Conservation (phyloP, 2,113 vertebrate species). For the Myotis brandtii region DNA sequence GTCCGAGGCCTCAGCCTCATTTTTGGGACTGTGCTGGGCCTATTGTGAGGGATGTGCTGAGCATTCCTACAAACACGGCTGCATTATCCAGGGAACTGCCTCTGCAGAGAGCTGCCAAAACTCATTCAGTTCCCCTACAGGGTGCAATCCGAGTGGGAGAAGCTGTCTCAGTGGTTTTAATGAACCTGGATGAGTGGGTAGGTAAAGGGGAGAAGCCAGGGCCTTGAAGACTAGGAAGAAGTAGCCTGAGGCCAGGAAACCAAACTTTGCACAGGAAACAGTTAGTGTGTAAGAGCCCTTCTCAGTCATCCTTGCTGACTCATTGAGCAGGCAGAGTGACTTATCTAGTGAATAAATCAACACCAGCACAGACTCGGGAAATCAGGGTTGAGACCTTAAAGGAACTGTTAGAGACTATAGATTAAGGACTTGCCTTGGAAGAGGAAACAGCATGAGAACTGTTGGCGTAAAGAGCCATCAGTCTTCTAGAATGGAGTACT, state of each 20-base stretch:
- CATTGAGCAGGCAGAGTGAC: constrained; percentile 66
- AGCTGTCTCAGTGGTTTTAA: constrained; percentile 45
- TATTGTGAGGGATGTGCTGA: background rate
- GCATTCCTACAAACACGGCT: background rate
- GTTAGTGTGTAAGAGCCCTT: constrained; percentile 23
- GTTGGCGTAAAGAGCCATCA: background rate
- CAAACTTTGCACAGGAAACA: constrained; percentile 40
- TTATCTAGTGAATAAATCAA: constrained; percentile 65
- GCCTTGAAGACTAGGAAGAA: constrained; percentile 36
- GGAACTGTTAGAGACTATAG: constrained; percentile 23
- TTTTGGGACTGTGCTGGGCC: background rate
- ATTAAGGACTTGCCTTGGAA: constrained; percentile 40
- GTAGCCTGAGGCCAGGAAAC: constrained; percentile 64
- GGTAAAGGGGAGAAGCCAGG: constrained; percentile 17
- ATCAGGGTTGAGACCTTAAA: constrained; percentile 56
- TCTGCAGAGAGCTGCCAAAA: background rate
- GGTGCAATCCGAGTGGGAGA: background rate
- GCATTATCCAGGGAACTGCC: background rate
- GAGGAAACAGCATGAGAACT: background rate
- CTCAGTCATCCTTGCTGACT: constrained; percentile 73
- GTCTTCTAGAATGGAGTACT: background rate
- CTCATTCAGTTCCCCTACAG: background rate
- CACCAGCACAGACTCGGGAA: background rate
- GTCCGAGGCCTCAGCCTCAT: constrained; percentile 39
- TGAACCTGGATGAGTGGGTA: constrained; percentile 23